Evolutionary conservation across 2,113 vertebrate species (phyloP).

Genomic region (Odontophorus gujanensis): DNA sequence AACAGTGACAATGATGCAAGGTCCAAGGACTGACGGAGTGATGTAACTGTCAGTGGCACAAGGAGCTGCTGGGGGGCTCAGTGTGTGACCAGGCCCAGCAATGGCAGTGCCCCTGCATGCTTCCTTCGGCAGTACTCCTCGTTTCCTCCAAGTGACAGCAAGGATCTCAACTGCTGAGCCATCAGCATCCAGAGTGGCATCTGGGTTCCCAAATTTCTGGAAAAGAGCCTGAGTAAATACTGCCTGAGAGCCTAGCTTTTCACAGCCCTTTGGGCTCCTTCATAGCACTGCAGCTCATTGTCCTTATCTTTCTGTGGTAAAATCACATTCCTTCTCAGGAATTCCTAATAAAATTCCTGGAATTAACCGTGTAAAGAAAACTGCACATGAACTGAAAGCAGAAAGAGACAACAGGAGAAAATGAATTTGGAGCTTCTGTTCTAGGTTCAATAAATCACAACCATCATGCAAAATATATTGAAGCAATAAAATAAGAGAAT

Average conservation of each 20-base stretch:
- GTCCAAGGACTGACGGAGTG: background rate
- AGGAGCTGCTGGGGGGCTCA: background rate
- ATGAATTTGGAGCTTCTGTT: background rate
- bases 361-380: background rate
- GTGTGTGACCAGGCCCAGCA: background rate
- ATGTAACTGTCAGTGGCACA: background rate
- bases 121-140: background rate
- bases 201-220: background rate
- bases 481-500: background rate
- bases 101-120: background rate
- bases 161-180: background rate
- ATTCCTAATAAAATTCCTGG: background rate
- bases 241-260: background rate
- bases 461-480: background rate
- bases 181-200: background rate
- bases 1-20: background rate
- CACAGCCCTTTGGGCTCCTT: background rate
- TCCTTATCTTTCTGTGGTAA: background rate
- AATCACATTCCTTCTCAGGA: background rate
- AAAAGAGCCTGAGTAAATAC: background rate
- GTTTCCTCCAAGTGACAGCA: background rate
- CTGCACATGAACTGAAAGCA: background rate
- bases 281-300: background rate
- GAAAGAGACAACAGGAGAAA: background rate
- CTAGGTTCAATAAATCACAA: background rate